Conservation (phyloP, 2,888 invertebrate species). For the Euplagia quadripunctaria region DNA sequence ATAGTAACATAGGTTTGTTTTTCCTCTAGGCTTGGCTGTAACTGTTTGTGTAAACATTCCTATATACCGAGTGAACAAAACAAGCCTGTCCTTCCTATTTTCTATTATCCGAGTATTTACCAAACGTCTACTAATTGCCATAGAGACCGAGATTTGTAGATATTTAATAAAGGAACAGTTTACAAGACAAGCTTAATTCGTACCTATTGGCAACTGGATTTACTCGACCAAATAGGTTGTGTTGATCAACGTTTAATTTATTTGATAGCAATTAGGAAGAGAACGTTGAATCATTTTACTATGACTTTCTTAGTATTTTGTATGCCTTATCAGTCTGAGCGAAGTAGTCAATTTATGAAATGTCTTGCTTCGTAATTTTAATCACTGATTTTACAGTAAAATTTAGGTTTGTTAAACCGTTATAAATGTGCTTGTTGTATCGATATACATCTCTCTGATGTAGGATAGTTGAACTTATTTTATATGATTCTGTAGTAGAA, state of each 20-base stretch:
- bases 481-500: too few relatives aligned
- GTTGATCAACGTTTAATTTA: slow-evolving; percentile 23
- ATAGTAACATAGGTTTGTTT: too few relatives aligned
- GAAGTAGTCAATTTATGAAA: not conserved
- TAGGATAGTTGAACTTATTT: too few relatives aligned
- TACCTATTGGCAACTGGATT: slow-evolving; percentile 4
- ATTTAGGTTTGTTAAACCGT: too few relatives aligned
- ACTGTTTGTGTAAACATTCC: too few relatives aligned
- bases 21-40: too few relatives aligned
- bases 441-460: too few relatives aligned
- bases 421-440: too few relatives aligned
- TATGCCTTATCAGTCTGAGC: not conserved
- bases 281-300: slow-evolving; percentile 2
- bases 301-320: not conserved
- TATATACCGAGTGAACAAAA: not conserved
- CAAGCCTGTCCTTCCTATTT: not conserved
- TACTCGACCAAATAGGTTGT: slow-evolving; percentile 16
- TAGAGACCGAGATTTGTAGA: not conserved
- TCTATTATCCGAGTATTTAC: not conserved
- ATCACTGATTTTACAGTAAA: too few relatives aligned
- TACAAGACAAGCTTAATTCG: slow-evolving; percentile 3
- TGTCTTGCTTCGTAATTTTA: not conserved
- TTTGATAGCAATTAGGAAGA: slow-evolving; percentile 22
- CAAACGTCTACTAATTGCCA: not conserved
- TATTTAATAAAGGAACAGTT: not conserved